phyloP scores from a whole-genome alignment of 2,113 vertebrate species.

The Anhinga anhinga region DNA sequence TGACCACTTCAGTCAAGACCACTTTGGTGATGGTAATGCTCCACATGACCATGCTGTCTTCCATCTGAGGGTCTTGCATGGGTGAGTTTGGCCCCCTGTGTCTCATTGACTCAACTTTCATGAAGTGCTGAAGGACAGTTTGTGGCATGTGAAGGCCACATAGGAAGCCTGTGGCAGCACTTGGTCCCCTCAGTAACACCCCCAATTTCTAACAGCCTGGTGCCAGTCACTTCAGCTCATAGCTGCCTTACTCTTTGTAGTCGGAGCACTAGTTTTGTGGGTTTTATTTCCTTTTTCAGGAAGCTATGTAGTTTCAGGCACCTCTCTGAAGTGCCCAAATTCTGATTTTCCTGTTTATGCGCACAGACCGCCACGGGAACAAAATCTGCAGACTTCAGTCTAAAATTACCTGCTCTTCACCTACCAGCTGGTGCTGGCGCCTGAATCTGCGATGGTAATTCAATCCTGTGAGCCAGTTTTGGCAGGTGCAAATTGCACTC shows the following conservation, averaged over 20 bases:
- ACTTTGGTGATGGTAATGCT: neutral
- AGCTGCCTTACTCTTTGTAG: neutral
- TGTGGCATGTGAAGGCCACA: neutral
- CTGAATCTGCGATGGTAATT: neutral
- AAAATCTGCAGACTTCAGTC: neutral
- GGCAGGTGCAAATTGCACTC: neutral
- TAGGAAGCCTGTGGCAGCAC: neutral
- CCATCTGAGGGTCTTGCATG: accelerated
- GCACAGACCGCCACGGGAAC: neutral
- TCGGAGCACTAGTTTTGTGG: neutral
- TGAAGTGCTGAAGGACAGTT: neutral
- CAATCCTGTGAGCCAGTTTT: neutral
- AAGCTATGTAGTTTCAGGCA: neutral
- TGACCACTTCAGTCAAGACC: neutral
- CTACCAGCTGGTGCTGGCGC: neutral
- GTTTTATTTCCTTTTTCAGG: neutral
- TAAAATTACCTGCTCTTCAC: neutral
- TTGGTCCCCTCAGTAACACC: too few relatives aligned
- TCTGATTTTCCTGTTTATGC: neutral
- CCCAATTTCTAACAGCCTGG: neutral
- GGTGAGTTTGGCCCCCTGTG: neutral
- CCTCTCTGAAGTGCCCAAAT: neutral
- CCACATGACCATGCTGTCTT: neutral
- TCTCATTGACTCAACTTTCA: neutral
- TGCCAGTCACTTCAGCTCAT: neutral